Percentiles rank a stretch among this genome's conserved stretches.
Evolutionary conservation across 2,797 vertebrate species (phyloP).

Genomic region (Bryconaethiops microstoma): DNA sequence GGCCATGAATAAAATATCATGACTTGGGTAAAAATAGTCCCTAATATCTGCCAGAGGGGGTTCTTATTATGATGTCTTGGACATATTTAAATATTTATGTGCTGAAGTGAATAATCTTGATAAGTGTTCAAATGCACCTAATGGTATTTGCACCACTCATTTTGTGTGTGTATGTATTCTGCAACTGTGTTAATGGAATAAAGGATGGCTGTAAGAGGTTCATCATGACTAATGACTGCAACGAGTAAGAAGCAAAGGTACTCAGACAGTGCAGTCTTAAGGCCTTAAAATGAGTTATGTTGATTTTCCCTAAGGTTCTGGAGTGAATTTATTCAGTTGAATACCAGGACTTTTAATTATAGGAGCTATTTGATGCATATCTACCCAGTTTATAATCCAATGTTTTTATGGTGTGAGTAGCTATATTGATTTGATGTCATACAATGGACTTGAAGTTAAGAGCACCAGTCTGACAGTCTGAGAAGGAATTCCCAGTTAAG

Average conservation of each 20-base stretch:
- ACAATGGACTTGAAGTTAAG: no score
- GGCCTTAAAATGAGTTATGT: background rate
- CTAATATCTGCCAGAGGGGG: slow-evolving; percentile 59
- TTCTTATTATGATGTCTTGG: slow-evolving; percentile 58
- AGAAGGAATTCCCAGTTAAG: no score
- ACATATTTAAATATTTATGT: slow-evolving; percentile 62
- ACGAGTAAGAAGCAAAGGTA: slow-evolving; percentile 1
- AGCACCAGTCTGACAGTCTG: no score
- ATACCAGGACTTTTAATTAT: slow-evolving; percentile 46
- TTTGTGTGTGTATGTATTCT: slow-evolving; percentile 23
- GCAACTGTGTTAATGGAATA: slow-evolving; percentile 10
- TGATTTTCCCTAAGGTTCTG: background rate
- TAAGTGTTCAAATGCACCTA: slow-evolving; percentile 49
- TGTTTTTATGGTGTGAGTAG: no score
- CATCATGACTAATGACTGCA: background rate
- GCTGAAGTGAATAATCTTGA: slow-evolving; percentile 54
- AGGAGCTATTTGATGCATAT: slow-evolving; percentile 32
- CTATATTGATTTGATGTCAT: no score
- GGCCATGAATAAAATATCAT: slow-evolving; percentile 63
- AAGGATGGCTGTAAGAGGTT: background rate
- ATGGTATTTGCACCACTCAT: slow-evolving; percentile 48
- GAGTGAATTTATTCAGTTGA: slow-evolving; percentile 30
- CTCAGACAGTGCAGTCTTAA: background rate
- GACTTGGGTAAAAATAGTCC: slow-evolving; percentile 61
- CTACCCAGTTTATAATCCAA: slow-evolving; percentile 15